Base-by-base conservation (phyloP, 2,797 vertebrate genomes). In the Discoglossus pictus region DNA sequence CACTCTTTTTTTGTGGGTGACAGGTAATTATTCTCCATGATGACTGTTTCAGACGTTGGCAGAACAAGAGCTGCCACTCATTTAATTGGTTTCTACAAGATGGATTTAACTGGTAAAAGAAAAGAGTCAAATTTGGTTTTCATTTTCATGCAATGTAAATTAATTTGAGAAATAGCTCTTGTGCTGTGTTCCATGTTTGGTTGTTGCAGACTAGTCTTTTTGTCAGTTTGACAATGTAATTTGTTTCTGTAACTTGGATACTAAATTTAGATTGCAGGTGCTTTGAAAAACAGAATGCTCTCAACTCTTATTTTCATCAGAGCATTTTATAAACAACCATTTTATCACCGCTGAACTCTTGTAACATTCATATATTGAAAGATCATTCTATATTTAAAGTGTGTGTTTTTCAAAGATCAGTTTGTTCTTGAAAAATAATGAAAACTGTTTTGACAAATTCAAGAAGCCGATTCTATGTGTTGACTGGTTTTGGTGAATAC, bases 11-110 rank as follows among this genome's bases (percentile, higher is more conserved):
- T 56, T 35, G 21, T 63, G 36, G 53, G 53, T 64, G 68, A 64
- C 60, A 71, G 68, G 68, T 64, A 71, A 71, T 71, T 71, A 71
- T 64, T 71, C 61, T 71, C 24, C 24, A 64, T 64, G 68, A 71
- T 64, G 53, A 20, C 35, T 51, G 61, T 20, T 62, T 42, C 52
- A 58, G 44, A 64, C 60, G n/a, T 64, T 34, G 44, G 35, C 52
- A 51, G 68, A 56, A 63, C 51, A 63, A 52, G 38, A 71, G 43
- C 68, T 71, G 68, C 51, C 68, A 71, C 38, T 58, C 52, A 63
- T 64, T 71, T 71, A 64, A 71, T 71, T 58, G 68, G 36, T 63
- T 71, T 63, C 35, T 71, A 70, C 68, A 71, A 58, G 60, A 58
- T 24, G 21, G 35, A 64, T 35, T 64, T 64, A 64, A 58, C 36